phyloP scores from a whole-genome alignment of 2,797 vertebrate genomes.

The Acanthornis magna region DNA sequence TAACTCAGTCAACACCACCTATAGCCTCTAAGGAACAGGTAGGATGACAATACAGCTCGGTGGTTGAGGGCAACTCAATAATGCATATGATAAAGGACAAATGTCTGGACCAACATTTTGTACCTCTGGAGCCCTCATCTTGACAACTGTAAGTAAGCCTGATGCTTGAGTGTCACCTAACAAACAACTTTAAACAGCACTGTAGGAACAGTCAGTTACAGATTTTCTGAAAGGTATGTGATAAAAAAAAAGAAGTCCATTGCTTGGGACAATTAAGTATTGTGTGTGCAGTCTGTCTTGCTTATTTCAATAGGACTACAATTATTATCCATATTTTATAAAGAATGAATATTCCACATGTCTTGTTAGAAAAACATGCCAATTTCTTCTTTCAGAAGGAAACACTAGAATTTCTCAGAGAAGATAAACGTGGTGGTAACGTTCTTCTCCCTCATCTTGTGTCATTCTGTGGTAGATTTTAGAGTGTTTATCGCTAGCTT shows the following conservation, averaged over 20 bases:
- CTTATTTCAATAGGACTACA: neutral
- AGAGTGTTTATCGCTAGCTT: neutral
- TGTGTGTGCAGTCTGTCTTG: neutral
- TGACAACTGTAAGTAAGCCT: neutral
- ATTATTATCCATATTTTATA: neutral
- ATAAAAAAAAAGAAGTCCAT: neutral
- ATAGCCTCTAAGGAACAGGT: neutral
- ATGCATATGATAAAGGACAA: neutral
- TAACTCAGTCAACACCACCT: neutral
- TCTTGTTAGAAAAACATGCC: neutral
- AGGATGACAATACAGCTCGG: neutral
- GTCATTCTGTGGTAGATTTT: neutral
- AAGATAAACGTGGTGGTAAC: neutral
- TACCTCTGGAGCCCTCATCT: neutral
- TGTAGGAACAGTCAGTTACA: accelerated
- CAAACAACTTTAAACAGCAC: neutral
- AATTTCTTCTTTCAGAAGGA: neutral
- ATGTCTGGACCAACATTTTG: neutral
- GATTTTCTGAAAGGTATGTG: neutral
- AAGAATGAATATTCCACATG: neutral
- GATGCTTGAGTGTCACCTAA: neutral
- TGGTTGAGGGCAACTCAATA: neutral
- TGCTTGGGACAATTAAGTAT: neutral
- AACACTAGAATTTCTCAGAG: neutral
- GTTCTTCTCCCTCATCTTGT: neutral